Evolutionary conservation across 2,113 vertebrate species (phyloP).

Genomic region (Montifringilla adamsi): DNA sequence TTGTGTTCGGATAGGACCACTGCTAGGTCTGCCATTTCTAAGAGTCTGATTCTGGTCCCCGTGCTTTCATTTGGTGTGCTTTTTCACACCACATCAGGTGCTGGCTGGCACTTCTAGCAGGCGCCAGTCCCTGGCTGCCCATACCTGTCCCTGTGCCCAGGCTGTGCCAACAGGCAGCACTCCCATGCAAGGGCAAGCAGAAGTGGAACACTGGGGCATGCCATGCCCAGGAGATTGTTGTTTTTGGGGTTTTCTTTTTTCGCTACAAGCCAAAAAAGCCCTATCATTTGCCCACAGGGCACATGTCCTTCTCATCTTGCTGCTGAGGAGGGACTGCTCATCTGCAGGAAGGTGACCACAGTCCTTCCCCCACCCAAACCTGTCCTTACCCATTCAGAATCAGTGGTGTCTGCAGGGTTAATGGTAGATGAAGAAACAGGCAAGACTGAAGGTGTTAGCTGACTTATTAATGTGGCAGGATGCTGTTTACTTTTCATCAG

Average conservation of each 20-base stretch:
- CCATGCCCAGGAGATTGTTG: background rate
- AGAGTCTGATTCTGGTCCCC: background rate
- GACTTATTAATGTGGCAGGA: background rate
- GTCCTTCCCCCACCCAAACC: background rate
- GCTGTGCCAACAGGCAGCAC: background rate
- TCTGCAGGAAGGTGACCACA: background rate
- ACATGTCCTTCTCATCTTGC: rapidly evolving
- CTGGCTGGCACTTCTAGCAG: background rate
- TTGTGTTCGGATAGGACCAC: background rate
- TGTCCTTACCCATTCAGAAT: background rate
- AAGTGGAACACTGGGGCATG: background rate
- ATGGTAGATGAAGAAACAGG: background rate
- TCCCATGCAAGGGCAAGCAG: background rate
- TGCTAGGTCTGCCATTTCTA: background rate
- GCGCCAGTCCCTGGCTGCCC: background rate
- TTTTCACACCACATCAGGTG: background rate
- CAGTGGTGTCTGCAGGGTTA: rapidly evolving
- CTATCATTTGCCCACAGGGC: background rate
- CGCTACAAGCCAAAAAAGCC: background rate
- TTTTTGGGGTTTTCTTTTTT: background rate
- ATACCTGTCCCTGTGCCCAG: background rate
- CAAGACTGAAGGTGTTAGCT: background rate
- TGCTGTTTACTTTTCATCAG: background rate
- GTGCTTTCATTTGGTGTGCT: background rate
- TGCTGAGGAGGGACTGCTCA: background rate